phyloP scores from a whole-genome alignment of 2,113 vertebrate species.

The Microcebus jonahi region DNA sequence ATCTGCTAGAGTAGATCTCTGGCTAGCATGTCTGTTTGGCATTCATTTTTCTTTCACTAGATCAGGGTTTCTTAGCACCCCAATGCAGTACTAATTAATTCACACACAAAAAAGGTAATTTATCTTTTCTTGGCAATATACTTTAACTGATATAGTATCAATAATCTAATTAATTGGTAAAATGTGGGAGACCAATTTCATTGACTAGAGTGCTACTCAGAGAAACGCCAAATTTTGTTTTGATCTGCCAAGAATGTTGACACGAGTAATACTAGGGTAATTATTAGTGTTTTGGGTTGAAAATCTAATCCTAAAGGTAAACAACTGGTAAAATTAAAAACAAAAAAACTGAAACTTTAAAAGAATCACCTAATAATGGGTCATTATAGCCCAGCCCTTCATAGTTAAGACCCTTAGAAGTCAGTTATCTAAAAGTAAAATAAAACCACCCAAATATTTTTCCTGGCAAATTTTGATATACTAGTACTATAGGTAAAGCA shows the following conservation, averaged over 20 bases:
- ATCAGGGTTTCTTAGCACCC: slow-evolving; percentile 73
- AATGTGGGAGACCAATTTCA: slow-evolving; percentile 77
- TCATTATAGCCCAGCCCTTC: not conserved
- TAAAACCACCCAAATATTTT: slow-evolving; percentile 44
- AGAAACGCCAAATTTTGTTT: slow-evolving; percentile 57
- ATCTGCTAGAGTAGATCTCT: slow-evolving; percentile 56
- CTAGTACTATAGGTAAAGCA: not conserved
- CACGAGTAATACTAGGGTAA: slow-evolving; percentile 37
- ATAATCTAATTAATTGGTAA: slow-evolving; percentile 84
- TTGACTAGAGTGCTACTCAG: slow-evolving; percentile 59
- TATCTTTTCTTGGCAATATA: slow-evolving; percentile 81
- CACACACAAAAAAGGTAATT: slow-evolving; percentile 83
- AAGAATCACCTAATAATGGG: not conserved
- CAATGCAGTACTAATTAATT: slow-evolving; percentile 83
- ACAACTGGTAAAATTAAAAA: slow-evolving; percentile 46
- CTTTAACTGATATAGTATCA: slow-evolving; percentile 85
- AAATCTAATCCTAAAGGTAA: slow-evolving; percentile 65
- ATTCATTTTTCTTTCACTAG: slow-evolving; percentile 65
- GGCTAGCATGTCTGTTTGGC: slow-evolving; percentile 60
- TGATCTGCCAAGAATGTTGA: slow-evolving; percentile 14
- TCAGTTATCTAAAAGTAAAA: not conserved
- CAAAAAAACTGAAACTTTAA: not conserved
- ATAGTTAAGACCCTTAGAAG: not conserved
- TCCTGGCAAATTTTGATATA: not conserved
- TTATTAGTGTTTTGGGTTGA: not conserved